Evolutionary conservation across 2,888 invertebrate species (phyloP), one percentile per base, ranked within the genome.

Genomic region (Hartigia nigra): DNA sequence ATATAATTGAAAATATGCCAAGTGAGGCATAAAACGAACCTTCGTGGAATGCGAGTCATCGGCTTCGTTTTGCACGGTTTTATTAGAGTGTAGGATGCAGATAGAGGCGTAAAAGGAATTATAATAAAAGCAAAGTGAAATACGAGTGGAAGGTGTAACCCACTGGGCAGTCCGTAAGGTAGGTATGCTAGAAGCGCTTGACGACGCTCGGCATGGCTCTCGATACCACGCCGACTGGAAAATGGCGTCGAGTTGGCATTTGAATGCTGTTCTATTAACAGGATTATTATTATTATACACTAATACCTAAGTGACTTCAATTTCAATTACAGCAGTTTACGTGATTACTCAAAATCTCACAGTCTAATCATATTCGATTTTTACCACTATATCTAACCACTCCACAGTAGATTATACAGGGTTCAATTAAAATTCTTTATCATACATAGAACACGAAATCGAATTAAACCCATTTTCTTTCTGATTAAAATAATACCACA

Each of bases 191-290:
- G 55, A 23, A 55, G 23, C 55, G 55, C 55, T 55, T 55, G 23
- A 55, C 31, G 72, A 72, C 72, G 72, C 72, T 31, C 31, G 72
- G 31, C 72, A 23, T 72, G 31, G 72, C 32, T 72, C 55, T 55
- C 55, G 9, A 32, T 34, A 32, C 72, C 72, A 72, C 14, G 36
- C 72, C 77, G 79, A 76, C 55, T 55, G 55, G 81, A 77, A 81
- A 83, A 84, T 74, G 78, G 79, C 81, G 83, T 79, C 83, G 81
- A 79, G 84, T 82, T 80, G 72, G 78, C 84, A 80, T 81, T 84
- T 84, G 55, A 55, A 23, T 55, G 82, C 81, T 78, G 81, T 83
- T 81, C 74, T 55, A 76, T 78, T 78, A 79, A 78, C 5, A 23
- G 9, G 23, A 9, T 55, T 55, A 55, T 55, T 55, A 55, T 55